Percentiles rank a stretch among this genome's conserved stretches.
phyloP scores from a whole-genome alignment of 2,113 vertebrate species.

The Phyllostomus hastatus region DNA sequence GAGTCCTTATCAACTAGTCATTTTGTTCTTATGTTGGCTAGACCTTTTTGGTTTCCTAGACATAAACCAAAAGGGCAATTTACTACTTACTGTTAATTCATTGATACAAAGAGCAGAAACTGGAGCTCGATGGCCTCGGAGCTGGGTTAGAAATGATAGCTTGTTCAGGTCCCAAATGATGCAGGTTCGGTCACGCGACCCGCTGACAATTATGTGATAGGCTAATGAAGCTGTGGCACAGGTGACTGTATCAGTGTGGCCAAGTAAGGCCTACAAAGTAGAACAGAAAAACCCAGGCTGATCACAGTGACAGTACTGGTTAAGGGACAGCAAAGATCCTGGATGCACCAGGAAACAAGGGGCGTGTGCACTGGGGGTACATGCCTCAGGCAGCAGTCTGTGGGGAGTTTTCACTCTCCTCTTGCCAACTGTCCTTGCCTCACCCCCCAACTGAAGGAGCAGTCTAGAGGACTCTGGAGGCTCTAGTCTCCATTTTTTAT shows the following conservation, averaged over 20 bases:
- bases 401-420: background rate
- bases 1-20: background rate
- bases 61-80: background rate
- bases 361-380: accelerated
- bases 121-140: slow-evolving; percentile 94
- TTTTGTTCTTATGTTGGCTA: background rate
- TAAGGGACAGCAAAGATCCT: too few relatives aligned
- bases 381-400: accelerated
- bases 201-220: slow-evolving; percentile 97
- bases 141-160: slow-evolving; percentile 95
- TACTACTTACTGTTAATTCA: slow-evolving; percentile 90
- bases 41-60: background rate
- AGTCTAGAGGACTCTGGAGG: background rate
- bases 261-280: slow-evolving; percentile 90
- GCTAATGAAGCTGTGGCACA: slow-evolving; percentile 93
- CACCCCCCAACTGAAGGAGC: background rate
- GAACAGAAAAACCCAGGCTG: background rate
- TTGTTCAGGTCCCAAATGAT: slow-evolving; percentile 99
- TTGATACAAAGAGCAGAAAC: slow-evolving; percentile 98
- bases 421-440: accelerated
- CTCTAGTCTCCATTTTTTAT: background rate
- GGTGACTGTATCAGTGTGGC: slow-evolving; percentile 95
- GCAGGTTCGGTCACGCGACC: slow-evolving; percentile 96
- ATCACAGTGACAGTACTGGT: background rate
- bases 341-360: accelerated